Conservation (phyloP, 2,888 invertebrate species). For the Microchrysa polita region DNA sequence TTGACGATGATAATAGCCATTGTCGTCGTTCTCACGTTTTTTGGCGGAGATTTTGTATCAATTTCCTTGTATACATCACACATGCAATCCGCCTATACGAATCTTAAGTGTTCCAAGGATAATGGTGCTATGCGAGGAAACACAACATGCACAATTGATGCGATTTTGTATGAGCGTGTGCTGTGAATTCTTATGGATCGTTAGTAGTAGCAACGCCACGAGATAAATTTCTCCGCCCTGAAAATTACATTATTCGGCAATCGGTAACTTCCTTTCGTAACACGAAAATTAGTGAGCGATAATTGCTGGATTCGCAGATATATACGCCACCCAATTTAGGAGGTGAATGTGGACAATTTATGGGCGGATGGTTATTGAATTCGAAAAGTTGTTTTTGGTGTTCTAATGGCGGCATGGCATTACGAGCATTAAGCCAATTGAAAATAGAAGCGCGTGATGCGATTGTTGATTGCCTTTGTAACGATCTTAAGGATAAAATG, state of each 20-base stretch:
- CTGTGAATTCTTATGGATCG: conserved; percentile 30
- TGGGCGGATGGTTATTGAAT: conserved; percentile 32
- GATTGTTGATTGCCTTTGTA: too few species aligned
- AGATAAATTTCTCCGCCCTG: conserved; percentile 40
- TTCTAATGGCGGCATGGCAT: too few species aligned
- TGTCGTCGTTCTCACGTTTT: background rate
- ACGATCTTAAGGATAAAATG: too few species aligned
- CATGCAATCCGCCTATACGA: background rate
- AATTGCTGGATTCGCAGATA: conserved; percentile 24
- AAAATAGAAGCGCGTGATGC: too few species aligned
- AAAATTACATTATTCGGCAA: conserved; percentile 41
- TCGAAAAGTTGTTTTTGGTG: background rate
- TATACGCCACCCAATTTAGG: conserved; percentile 32
- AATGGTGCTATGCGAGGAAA: background rate
- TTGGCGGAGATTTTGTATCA: conserved; percentile 23
- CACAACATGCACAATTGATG: background rate
- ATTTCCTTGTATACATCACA: conserved; percentile 35
- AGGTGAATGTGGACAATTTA: conserved; percentile 11
- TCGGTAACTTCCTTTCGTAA: conserved; percentile 17
- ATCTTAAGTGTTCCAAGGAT: too few species aligned
- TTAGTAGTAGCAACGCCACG: conserved; percentile 15
- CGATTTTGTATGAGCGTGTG: too few species aligned
- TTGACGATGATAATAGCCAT: background rate
- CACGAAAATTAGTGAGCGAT: conserved; percentile 40
- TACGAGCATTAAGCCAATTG: too few species aligned